Evolutionary conservation across 1,140 invertebrate genomes (phyloP).

Genomic region (Dermatophagoides farinae): DNA sequence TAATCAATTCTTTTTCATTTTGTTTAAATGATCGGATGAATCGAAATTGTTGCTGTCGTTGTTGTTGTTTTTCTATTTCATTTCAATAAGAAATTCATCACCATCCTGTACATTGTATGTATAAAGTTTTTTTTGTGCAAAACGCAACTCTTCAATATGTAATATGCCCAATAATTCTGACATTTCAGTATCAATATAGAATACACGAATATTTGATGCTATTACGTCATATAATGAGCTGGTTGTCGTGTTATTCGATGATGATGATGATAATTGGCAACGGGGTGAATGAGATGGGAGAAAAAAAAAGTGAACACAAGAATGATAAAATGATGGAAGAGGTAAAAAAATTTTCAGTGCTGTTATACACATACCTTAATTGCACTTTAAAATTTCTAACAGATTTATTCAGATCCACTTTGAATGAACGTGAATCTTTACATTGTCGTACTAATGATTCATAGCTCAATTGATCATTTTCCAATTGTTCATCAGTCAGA

Average conservation of each 20-base stretch:
- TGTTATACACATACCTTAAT: constrained; percentile 14
- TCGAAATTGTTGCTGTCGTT: no score
- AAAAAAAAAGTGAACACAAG: no score
- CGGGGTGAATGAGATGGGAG: not conserved
- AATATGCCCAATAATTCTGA: constrained; percentile 18
- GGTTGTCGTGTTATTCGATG: not conserved
- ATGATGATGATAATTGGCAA: no score
- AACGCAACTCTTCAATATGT: constrained; percentile 21
- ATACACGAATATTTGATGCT: constrained; percentile 53
- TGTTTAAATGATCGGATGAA: no score
- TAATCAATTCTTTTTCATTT: no score
- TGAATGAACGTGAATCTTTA: constrained; percentile 7
- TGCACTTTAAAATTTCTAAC: constrained; percentile 20
- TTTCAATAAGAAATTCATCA: constrained; percentile 69
- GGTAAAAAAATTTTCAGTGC: no score
- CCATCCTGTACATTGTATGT: constrained; percentile 72
- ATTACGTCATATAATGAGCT: constrained; percentile 39
- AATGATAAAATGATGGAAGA: not conserved
- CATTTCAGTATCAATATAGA: constrained; percentile 53
- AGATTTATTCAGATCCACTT: constrained; percentile 18
- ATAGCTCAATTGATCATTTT: constrained; percentile 8
- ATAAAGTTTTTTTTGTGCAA: constrained; percentile 64
- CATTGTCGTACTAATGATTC: not conserved
- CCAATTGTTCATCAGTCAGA: constrained; percentile 29
- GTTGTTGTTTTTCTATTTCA: constrained; percentile 19